phyloP scores from a whole-genome alignment of 1,140 invertebrate species.

The Octopus sinensis region DNA sequence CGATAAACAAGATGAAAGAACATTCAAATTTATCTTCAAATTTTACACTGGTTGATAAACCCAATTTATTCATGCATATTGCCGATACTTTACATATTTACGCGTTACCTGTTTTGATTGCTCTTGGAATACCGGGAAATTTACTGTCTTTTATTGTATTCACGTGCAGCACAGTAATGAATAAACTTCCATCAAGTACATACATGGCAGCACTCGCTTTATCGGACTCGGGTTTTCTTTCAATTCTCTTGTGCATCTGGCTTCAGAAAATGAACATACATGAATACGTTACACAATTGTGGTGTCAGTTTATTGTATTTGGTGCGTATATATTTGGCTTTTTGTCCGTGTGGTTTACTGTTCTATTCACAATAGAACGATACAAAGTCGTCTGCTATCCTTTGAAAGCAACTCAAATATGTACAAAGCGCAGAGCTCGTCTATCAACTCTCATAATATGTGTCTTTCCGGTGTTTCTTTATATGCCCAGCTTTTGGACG shows the following conservation, averaged over 20 bases:
- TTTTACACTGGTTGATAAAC: not conserved
- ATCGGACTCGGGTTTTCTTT: constrained; percentile 63
- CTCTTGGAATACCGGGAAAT: constrained; percentile 62
- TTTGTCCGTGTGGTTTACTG: constrained; percentile 55
- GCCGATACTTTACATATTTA: constrained; percentile 59
- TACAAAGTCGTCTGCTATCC: constrained; percentile 55
- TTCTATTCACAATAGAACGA: constrained; percentile 56
- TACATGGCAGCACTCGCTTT: constrained; percentile 63
- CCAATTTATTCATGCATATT: constrained; percentile 7
- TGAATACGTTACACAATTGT: constrained; percentile 40
- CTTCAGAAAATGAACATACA: constrained; percentile 60
- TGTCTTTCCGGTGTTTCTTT: constrained; percentile 36
- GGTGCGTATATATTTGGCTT: constrained; percentile 50
- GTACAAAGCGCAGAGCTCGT: constrained; percentile 40
- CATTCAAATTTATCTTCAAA: not conserved
- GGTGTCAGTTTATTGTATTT: constrained; percentile 48
- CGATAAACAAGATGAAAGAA: no score
- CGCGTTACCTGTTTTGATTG: constrained; percentile 62
- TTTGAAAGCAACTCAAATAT: constrained; percentile 42
- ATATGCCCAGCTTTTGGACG: constrained; percentile 43
- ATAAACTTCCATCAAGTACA: constrained; percentile 63
- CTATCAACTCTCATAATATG: constrained; percentile 27
- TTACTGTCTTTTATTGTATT: constrained; percentile 63
- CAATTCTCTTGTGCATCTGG: constrained; percentile 61
- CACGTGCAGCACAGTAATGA: constrained; percentile 60